Evolutionary conservation across 2,888 invertebrate species (phyloP).

Genomic region (Pogonocherus hispidulus): DNA sequence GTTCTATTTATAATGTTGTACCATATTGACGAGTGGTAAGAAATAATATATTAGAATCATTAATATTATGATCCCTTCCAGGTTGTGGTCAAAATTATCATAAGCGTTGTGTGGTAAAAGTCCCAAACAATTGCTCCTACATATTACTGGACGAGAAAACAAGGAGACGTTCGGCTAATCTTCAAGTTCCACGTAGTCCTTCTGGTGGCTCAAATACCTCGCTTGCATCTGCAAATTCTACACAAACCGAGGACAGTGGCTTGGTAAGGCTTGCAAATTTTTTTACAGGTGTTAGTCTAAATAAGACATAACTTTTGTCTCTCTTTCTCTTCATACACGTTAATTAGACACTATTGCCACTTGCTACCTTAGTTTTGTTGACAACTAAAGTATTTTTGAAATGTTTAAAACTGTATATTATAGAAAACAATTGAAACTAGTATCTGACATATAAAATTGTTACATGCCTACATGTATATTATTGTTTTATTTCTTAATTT

Average conservation of each 20-base stretch:
- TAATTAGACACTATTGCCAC: not conserved
- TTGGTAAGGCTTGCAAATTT: constrained; percentile 79
- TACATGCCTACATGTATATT: not conserved
- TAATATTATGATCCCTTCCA: too few species aligned
- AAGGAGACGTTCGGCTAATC: constrained; percentile 67
- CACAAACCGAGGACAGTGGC: constrained; percentile 74
- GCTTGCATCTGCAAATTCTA: constrained; percentile 72
- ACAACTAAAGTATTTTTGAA: not conserved
- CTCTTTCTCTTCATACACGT: constrained; percentile 3
- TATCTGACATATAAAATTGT: not conserved
- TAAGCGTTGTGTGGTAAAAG: constrained; percentile 96
- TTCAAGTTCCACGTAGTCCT: constrained; percentile 77
- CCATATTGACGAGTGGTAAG: too few species aligned
- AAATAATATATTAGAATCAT: too few species aligned
- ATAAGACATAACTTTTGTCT: constrained; percentile 47
- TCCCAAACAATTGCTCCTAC: constrained; percentile 95
- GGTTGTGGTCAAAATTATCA: constrained; percentile 99
- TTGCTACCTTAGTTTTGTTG: not conserved
- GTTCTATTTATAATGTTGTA: too few species aligned
- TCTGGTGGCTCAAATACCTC: constrained; percentile 82
- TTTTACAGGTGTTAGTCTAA: constrained; percentile 65
- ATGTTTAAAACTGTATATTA: not conserved
- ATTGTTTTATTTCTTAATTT: not conserved
- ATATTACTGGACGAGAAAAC: constrained; percentile 64
- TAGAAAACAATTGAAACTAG: not conserved